Evolutionary conservation across 2,113 vertebrate genomes (phyloP).

Genomic region (Siniperca knerii): DNA sequence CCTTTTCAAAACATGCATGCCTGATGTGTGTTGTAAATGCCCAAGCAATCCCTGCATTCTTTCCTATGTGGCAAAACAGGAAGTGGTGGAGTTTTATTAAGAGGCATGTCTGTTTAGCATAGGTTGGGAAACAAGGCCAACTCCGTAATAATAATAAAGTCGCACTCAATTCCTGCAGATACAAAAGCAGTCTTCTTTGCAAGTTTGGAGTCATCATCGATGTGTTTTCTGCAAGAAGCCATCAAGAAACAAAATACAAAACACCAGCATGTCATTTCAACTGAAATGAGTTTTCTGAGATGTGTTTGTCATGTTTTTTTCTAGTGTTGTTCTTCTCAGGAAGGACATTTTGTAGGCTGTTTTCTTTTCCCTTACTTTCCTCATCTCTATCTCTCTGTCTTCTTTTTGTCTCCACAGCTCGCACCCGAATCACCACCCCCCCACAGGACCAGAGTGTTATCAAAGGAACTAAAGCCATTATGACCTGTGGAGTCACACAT

Average conservation of each 20-base stretch:
- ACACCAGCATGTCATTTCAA: conserved; percentile 50
- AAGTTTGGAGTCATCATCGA: conserved; percentile 32
- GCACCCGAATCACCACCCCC: conserved; percentile 92
- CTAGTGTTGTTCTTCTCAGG: conserved; percentile 9
- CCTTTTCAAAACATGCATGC: background rate
- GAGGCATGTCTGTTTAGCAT: background rate
- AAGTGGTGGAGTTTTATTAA: background rate
- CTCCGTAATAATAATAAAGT: conserved; percentile 23
- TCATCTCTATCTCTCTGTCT: background rate
- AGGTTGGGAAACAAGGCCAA: conserved; percentile 17
- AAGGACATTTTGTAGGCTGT: conserved; percentile 2
- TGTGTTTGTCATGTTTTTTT: conserved; percentile 27
- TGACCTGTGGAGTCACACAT: conserved; percentile 94
- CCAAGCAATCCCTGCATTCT: background rate
- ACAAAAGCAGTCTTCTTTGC: conserved; percentile 51
- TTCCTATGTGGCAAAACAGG: background rate
- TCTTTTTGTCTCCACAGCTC: conserved; percentile 81
- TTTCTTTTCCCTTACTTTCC: background rate
- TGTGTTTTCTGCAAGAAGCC: conserved; percentile 49
- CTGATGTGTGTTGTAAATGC: background rate
- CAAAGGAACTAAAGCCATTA: conserved; percentile 95
- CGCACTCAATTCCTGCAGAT: conserved; percentile 12
- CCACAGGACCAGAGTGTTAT: conserved; percentile 97
- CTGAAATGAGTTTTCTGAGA: conserved; percentile 63
- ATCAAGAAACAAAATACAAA: conserved; percentile 53